Evolutionary conservation across 1,140 invertebrate species (phyloP).

Genomic region (Solenopsis invicta): DNA sequence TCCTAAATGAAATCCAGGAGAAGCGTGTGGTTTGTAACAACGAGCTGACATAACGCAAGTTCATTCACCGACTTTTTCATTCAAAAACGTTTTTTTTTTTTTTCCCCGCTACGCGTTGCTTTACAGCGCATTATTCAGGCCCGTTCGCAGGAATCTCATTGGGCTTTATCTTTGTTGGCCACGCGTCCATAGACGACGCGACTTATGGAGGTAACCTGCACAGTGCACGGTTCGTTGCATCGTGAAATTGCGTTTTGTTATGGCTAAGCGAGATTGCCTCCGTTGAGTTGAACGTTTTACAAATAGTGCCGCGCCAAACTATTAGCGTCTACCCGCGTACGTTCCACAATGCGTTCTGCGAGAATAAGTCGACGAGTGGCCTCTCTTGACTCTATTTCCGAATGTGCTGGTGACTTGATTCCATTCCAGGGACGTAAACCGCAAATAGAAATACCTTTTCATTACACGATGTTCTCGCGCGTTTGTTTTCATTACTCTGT

Average conservation of each 20-base stretch:
- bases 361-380: constrained; percentile 14
- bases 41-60: constrained; percentile 9
- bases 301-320: constrained; percentile 43
- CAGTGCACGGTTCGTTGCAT: constrained; percentile 70
- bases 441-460: constrained; percentile 1
- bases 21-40: neutral
- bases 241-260: constrained; percentile 68
- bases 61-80: constrained; percentile 42
- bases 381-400: constrained; percentile 16
- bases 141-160: constrained; percentile 54
- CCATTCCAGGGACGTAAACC: neutral
- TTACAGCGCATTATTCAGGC: constrained; percentile 22
- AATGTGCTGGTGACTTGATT: constrained; percentile 9
- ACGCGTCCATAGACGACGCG: constrained; percentile 42
- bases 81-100: constrained; percentile 33
- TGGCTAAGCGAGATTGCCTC: constrained; percentile 40
- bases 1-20: neutral
- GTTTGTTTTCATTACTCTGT: neutral
- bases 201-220: constrained; percentile 48
- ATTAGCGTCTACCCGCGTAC: constrained; percentile 17
- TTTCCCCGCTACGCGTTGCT: neutral
- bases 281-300: constrained; percentile 16
- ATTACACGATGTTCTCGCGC: neutral
- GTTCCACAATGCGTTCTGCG: constrained; percentile 3
- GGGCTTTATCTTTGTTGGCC: constrained; percentile 59